phyloP scores from a whole-genome alignment of 2,888 invertebrate species.

The Sphaeridia pumilis region DNA sequence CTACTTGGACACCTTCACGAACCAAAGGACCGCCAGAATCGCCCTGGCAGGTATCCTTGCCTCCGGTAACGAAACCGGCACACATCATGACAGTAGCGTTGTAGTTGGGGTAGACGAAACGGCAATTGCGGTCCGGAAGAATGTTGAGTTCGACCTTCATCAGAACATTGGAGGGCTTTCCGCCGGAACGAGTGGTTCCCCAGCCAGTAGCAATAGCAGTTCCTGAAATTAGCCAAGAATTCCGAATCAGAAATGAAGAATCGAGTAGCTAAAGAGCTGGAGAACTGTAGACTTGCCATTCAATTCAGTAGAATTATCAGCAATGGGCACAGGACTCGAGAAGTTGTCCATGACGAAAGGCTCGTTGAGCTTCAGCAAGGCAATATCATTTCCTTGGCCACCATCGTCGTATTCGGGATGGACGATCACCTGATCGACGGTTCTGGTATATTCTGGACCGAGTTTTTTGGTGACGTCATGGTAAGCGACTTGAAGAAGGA shows the following conservation, averaged over 20 bases:
- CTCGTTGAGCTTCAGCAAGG: neutral
- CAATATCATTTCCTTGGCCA: neutral
- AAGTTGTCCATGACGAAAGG: neutral
- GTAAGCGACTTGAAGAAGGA: neutral
- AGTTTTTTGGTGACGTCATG: neutral
- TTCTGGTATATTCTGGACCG: neutral
- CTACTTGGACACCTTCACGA: neutral
- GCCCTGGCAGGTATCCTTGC: neutral
- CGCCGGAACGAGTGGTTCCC: constrained; percentile 4
- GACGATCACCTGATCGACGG: neutral
- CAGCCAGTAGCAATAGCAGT: constrained; percentile 5
- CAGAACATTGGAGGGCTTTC: neutral
- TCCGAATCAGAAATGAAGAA: too few species aligned
- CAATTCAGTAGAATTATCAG: neutral
- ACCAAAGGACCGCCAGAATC: neutral
- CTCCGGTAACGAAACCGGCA: neutral
- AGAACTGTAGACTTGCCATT: neutral
- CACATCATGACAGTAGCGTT: neutral
- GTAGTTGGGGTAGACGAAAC: neutral
- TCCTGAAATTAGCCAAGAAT: neutral
- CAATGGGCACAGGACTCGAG: neutral
- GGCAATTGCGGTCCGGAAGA: neutral
- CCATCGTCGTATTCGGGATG: neutral
- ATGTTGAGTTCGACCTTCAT: neutral
- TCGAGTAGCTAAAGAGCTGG: neutral